These are phyloP conservation scores for Cinclus cinclus DNA, from an alignment of 2,113 vertebrate genomes.

Conservation along the genomic window DNA sequence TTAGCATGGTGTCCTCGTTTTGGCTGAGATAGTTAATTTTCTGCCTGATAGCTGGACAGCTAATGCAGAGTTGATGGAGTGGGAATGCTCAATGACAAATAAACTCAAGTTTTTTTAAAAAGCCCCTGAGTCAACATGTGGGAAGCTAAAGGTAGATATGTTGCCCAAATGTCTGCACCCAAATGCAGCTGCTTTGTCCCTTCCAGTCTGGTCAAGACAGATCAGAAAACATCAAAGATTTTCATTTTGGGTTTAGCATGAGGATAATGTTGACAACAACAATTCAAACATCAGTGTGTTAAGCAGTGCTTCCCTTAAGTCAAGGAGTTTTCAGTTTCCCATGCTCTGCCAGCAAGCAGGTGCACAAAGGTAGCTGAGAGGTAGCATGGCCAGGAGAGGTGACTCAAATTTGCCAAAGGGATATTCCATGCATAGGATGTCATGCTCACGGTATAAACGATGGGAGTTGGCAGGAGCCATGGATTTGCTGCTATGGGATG, in stretches of 20 bases:
- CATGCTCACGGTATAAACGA: accelerated
- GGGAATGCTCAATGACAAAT: not conserved
- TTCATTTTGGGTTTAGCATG: not conserved
- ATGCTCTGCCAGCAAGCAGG: not conserved
- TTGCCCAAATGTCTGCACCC: not conserved
- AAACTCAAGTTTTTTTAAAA: not conserved
- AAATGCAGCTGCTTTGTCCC: not conserved
- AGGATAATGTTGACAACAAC: not conserved
- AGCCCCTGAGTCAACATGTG: not conserved
- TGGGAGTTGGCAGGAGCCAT: not conserved
- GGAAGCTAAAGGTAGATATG: not conserved
- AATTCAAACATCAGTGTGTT: not conserved
- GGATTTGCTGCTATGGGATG: not conserved
- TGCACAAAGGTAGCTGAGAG: not conserved
- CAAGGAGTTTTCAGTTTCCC: not conserved
- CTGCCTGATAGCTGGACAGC: not conserved
- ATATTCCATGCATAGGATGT: not conserved
- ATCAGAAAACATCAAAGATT: not conserved
- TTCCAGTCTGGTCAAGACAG: not conserved
- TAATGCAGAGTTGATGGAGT: not conserved
- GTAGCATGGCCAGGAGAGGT: not conserved
- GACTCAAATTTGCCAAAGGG: not conserved
- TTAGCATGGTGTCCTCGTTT: not conserved
- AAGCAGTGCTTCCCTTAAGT: not conserved
- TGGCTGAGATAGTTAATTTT: not conserved